phyloP scores from a whole-genome alignment of 2,797 vertebrate species.

The Eurystomus glaucurus region DNA sequence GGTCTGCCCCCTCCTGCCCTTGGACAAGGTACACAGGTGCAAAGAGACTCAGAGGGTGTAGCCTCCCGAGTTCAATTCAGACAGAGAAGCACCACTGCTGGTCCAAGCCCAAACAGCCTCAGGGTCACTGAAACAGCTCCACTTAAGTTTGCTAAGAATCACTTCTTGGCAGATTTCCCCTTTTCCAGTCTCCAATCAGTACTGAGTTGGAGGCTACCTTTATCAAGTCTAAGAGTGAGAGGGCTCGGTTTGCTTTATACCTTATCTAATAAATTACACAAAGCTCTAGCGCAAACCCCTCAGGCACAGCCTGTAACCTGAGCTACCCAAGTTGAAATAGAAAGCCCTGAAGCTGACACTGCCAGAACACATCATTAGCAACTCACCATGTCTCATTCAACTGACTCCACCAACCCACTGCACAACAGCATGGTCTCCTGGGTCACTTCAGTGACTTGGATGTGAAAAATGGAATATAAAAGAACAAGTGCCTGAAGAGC shows the following conservation, averaged over 20 bases:
- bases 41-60: accelerated
- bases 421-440: not conserved
- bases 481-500: not conserved
- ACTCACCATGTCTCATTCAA: accelerated
- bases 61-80: not conserved
- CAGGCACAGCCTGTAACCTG: not conserved
- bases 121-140: not conserved
- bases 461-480: not conserved
- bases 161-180: not conserved
- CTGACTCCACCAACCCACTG: not conserved
- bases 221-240: not conserved
- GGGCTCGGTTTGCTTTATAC: not conserved
- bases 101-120: not conserved
- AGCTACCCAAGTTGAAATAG: not conserved
- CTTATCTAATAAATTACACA: accelerated
- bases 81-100: not conserved
- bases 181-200: accelerated
- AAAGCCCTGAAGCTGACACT: not conserved
- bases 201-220: not conserved
- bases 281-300: not conserved
- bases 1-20: not conserved
- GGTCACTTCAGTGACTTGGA: accelerated
- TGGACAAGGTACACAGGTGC: not conserved
- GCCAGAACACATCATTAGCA: not conserved
- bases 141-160: not conserved